Conservation (phyloP, 2,888 invertebrate genomes). For the Torymus auratus region DNA sequence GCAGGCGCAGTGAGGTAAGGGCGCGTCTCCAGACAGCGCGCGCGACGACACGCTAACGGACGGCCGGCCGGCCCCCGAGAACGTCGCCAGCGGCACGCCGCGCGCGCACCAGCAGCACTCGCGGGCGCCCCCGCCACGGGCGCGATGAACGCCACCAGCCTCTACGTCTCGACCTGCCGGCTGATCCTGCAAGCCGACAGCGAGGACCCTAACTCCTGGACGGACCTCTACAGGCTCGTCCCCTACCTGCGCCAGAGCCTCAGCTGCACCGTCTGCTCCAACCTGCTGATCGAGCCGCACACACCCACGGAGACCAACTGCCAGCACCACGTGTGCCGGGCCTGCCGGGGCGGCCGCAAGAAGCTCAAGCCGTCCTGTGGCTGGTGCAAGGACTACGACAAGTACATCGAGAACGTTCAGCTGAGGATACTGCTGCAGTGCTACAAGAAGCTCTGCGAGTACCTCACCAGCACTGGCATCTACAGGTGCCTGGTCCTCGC, state of each 20-base stretch:
- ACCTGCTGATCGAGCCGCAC: slow-evolving; percentile 88
- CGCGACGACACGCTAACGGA: not conserved
- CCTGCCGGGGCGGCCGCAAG: slow-evolving; percentile 90
- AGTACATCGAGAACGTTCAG: slow-evolving; percentile 89
- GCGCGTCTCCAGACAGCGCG: not conserved
- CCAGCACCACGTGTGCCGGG: slow-evolving; percentile 92
- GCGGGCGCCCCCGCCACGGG: not conserved
- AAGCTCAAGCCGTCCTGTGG: slow-evolving; percentile 90
- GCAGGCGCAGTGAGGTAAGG: too few species aligned
- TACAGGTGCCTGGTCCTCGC: slow-evolving; percentile 80
- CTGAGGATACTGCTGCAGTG: slow-evolving; percentile 89
- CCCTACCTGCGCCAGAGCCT: slow-evolving; percentile 91
- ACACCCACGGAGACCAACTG: slow-evolving; percentile 88
- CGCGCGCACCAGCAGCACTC: too few species aligned
- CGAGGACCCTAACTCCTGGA: slow-evolving; percentile 85
- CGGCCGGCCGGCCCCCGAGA: too few species aligned
- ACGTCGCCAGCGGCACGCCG: too few species aligned
- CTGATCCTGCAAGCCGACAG: slow-evolving; percentile 87
- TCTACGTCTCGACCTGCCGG: slow-evolving; percentile 89
- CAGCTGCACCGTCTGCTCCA: slow-evolving; percentile 93
- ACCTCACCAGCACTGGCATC: slow-evolving; percentile 85
- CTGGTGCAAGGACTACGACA: slow-evolving; percentile 90
- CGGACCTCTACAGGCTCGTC: slow-evolving; percentile 88
- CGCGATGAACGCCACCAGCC: slow-evolving; percentile 87
- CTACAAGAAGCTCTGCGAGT: slow-evolving; percentile 92